Base-by-base conservation (phyloP, 2,797 vertebrate genomes). In the Coccyzus lansbergi region DNA sequence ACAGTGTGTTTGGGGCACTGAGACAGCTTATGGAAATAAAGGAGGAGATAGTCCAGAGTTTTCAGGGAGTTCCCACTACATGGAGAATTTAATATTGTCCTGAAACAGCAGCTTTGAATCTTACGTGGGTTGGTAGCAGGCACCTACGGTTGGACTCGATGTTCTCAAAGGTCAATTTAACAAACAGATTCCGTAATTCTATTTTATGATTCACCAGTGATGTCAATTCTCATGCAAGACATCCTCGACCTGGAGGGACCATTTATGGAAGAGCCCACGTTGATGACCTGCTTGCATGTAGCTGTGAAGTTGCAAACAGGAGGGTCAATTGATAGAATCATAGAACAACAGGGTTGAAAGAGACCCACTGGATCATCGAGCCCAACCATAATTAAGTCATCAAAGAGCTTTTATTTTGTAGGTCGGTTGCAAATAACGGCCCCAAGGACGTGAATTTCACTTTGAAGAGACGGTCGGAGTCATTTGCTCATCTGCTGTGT, bases 261-360 rank as follows among this genome's bases (percentile, higher is more conserved):
- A 0, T 31, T 53, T 9, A 1, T 48, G 19, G 14, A 55, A 15
- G 38, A 42, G 9, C 18, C 62, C 26, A 33, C 2, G 5, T 40
- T 0, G 0, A 3, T 69, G 44, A 55, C 52, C 38, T 69, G 10
- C 31, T 15, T 46, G 53, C 18, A 9, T 0, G 0, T 40, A 42
- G 40, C 42, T 20, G 28, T 71, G 59, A 26, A 26, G 40, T 40
- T 77, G 15, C 6, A 25, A 31, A 48, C 7, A 19, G 17, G 55
- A n/a, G 4, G 19, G 6, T 60, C n/a, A 58, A 22, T n/a, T 40
- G 28, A 81, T n/a, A n/a, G n/a, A n/a, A n/a, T n/a, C n/a, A n/a
- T n/a, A n/a, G n/a, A n/a, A n/a, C n/a, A n/a, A n/a, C n/a, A n/a
- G n/a, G n/a, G n/a, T n/a, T n/a, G n/a, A n/a, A n/a, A n/a, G n/a